These are phyloP conservation scores for Dasypus novemcinctus DNA, from an alignment of 2,113 vertebrate species.

Conservation along the genomic window DNA sequence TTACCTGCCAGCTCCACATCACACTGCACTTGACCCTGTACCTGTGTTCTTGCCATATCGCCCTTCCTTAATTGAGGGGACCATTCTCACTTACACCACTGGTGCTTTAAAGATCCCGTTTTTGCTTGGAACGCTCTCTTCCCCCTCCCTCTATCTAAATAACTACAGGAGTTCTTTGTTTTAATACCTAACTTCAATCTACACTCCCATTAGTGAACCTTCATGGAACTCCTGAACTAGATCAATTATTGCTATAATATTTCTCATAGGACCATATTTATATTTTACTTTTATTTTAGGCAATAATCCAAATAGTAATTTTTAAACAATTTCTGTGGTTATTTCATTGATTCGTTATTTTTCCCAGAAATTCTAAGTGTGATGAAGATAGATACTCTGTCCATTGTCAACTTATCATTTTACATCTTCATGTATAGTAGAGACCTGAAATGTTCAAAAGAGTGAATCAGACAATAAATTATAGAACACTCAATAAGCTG, in stretches of 20 bases:
- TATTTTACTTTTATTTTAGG: not conserved
- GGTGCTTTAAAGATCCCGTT: not conserved
- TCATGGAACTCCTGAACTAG: not conserved
- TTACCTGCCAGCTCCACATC: not conserved
- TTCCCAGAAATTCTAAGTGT: not conserved
- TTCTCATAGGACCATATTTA: not conserved
- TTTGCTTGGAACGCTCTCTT: not conserved
- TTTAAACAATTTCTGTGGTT: not conserved
- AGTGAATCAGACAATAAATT: not conserved
- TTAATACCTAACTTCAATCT: not conserved
- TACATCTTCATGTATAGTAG: not conserved
- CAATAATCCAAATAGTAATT: not conserved
- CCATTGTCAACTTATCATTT: not conserved
- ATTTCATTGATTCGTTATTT: not conserved
- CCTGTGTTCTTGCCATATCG: not conserved
- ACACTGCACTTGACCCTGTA: not conserved
- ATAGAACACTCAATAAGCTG: not conserved
- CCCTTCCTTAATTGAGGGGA: not conserved
- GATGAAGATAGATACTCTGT: not conserved
- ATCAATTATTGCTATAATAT: not conserved
- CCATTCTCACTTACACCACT: not conserved
- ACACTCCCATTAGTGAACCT: not conserved
- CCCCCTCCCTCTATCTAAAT: not conserved
- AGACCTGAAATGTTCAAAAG: not conserved
- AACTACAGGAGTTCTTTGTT: not conserved